Conservation (phyloP, 1,140 invertebrate species). For the Zaprionus camerounensis region DNA sequence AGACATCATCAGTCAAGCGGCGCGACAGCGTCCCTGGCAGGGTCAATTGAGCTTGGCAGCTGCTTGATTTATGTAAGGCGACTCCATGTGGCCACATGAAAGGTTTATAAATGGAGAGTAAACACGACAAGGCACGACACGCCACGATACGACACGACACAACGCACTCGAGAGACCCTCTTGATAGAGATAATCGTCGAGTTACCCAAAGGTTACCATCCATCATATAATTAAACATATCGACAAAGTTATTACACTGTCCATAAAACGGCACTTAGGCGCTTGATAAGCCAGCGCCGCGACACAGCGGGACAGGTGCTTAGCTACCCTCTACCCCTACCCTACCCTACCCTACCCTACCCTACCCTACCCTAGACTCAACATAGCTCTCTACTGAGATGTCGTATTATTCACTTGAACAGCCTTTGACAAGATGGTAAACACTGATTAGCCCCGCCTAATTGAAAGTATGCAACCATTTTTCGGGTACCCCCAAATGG, state of each 20-base stretch:
- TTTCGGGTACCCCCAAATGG: not conserved
- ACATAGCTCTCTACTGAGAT: not conserved
- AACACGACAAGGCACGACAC: constrained; percentile 19
- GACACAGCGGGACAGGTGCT: constrained; percentile 3
- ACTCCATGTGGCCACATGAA: constrained; percentile 25
- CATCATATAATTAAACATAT: constrained; percentile 70
- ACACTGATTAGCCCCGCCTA: constrained; percentile 53
- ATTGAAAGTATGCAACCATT: constrained; percentile 28
- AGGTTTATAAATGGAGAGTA: constrained; percentile 52
- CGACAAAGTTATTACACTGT: constrained; percentile 67
- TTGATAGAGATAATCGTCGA: constrained; percentile 40
- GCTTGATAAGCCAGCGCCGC: not conserved
- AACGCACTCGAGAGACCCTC: constrained; percentile 44
- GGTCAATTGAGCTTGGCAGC: constrained; percentile 73
- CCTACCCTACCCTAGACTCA: not conserved
- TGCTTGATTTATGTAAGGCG: constrained; percentile 34
- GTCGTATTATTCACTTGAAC: constrained; percentile 29
- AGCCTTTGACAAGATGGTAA: constrained; percentile 54
- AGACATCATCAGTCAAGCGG: constrained; percentile 74
- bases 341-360: not conserved
- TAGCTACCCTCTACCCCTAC: not conserved
- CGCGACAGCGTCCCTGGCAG: constrained; percentile 56
- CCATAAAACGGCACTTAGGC: constrained; percentile 54
- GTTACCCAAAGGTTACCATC: constrained; percentile 26
- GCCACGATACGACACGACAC: not conserved